phyloP scores from a whole-genome alignment of 2,888 invertebrate genomes.

The Anarsia innoxiella region DNA sequence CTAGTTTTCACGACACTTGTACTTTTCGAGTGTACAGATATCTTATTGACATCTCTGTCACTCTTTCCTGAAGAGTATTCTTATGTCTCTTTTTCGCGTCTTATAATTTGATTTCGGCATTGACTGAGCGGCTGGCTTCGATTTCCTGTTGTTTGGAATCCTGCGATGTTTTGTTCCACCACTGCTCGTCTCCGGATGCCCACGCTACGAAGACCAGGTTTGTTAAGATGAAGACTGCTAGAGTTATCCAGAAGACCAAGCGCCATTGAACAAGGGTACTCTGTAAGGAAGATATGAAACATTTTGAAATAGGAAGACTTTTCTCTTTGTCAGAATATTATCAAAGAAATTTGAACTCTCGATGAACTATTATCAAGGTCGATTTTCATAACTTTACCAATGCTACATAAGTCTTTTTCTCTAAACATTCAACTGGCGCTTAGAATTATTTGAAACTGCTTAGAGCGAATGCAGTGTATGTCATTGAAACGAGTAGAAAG shows the following conservation, averaged over 20 bases:
- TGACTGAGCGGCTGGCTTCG: conserved; percentile 42
- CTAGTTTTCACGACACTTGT: background rate
- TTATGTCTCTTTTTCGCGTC: conserved; percentile 9
- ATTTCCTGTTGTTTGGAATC: conserved; percentile 49
- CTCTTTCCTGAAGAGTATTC: background rate
- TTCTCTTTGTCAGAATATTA: too few species aligned
- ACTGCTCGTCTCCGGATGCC: conserved; percentile 86
- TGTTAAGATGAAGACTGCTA: conserved; percentile 81
- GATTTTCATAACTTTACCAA: too few species aligned
- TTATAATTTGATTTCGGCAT: conserved; percentile 54
- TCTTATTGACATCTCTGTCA: background rate
- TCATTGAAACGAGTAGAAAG: too few species aligned
- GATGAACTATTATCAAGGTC: too few species aligned
- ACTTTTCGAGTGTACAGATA: background rate
- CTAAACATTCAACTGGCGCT: too few species aligned
- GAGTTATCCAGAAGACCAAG: conserved; percentile 86
- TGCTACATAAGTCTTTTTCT: too few species aligned
- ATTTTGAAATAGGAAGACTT: too few species aligned
- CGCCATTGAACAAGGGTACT: conserved; percentile 82
- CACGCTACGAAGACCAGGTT: conserved; percentile 82
- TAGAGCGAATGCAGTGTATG: too few species aligned
- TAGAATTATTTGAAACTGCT: too few species aligned
- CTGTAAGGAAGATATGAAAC: conserved; percentile 46
- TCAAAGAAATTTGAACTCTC: too few species aligned
- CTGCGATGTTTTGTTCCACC: conserved; percentile 79